Percentiles rank a stretch among this genome's conserved stretches.
phyloP scores from a whole-genome alignment of 2,113 vertebrate species.

The Tautogolabrus adspersus region DNA sequence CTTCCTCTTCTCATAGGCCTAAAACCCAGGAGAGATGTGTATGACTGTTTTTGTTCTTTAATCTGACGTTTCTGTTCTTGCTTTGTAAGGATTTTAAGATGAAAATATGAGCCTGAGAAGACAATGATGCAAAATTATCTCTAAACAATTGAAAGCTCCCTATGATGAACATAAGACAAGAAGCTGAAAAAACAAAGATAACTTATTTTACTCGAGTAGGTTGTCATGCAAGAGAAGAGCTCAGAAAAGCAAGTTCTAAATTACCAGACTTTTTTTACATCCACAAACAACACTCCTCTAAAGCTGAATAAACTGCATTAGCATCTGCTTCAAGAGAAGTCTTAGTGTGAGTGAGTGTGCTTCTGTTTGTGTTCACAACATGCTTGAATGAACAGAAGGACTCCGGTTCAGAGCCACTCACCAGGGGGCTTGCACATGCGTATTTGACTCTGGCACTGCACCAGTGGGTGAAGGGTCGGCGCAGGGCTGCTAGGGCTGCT shows the following conservation, averaged over 20 bases:
- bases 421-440: constrained; percentile 93
- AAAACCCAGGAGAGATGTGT: constrained; percentile 44
- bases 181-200: constrained; percentile 49
- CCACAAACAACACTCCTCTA: constrained; percentile 12
- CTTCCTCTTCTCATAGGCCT: constrained; percentile 26
- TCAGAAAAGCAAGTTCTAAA: constrained; percentile 14
- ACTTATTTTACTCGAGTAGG: constrained; percentile 35
- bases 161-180: constrained; percentile 35
- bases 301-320: constrained; percentile 47
- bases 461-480: constrained; percentile 83
- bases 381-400: constrained; percentile 41
- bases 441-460: constrained; percentile 94
- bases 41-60: constrained; percentile 44
- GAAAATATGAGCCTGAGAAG: constrained; percentile 49
- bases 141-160: constrained; percentile 37
- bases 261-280: constrained; percentile 3
- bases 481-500: constrained; percentile 81
- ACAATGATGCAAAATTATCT: constrained; percentile 46
- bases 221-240: constrained; percentile 30
- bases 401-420: constrained; percentile 77
- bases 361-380: constrained; percentile 47
- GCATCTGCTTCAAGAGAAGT: constrained; percentile 54
- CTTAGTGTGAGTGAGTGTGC: constrained; percentile 29
- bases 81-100: constrained; percentile 64
- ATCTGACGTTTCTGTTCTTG: constrained; percentile 54